These are phyloP conservation scores for Polia nebulosa DNA, from an alignment of 2,888 invertebrate species.

Conservation along the genomic window DNA sequence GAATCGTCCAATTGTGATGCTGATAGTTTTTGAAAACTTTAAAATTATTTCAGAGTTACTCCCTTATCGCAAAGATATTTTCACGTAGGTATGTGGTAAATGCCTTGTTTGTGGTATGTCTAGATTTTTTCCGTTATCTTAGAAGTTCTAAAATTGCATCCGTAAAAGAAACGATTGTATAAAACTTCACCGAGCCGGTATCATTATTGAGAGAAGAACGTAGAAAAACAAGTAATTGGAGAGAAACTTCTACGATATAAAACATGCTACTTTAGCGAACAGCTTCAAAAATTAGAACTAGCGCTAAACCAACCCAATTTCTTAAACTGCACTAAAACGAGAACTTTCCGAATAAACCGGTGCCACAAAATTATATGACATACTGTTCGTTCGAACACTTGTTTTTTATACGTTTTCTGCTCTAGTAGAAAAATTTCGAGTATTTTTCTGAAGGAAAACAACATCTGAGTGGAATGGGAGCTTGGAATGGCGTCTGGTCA, in stretches of 20 bases:
- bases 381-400: slow-evolving; percentile 57
- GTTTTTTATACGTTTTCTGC: slow-evolving; percentile 62
- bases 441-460: slow-evolving; percentile 63
- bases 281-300: slow-evolving; percentile 49
- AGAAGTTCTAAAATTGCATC: slow-evolving; percentile 1
- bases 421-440: slow-evolving; percentile 47
- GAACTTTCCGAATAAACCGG: slow-evolving; percentile 53
- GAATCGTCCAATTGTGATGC: neutral
- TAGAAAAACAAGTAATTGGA: slow-evolving; percentile 22
- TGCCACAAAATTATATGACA: slow-evolving; percentile 64
- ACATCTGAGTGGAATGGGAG: slow-evolving; percentile 55
- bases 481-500: slow-evolving; percentile 68
- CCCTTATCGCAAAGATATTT: neutral
- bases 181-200: slow-evolving; percentile 2
- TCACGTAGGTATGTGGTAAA: neutral
- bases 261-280: slow-evolving; percentile 21
- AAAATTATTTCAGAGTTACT: neutral
- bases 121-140: neutral
- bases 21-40: neutral
- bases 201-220: neutral
- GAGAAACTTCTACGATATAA: slow-evolving; percentile 24
- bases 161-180: slow-evolving; percentile 8
- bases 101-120: neutral
- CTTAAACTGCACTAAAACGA: slow-evolving; percentile 54
- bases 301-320: slow-evolving; percentile 52